phyloP scores from a whole-genome alignment of 2,797 vertebrate genomes.

The Aeoliscus strigatus region DNA sequence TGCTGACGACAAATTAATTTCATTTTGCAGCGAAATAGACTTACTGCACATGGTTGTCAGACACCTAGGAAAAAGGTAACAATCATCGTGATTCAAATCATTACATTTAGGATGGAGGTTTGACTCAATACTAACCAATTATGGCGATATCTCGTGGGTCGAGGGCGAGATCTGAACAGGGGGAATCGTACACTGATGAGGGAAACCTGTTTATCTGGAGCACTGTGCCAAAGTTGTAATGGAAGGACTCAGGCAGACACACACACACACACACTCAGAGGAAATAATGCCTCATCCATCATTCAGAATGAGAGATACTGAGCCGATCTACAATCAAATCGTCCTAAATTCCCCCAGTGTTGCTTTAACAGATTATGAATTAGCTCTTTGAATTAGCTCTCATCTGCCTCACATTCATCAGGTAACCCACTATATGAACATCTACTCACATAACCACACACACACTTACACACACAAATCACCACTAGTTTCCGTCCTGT shows the following conservation, averaged over 20 bases:
- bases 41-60: too few relatives aligned
- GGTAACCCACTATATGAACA: conserved; percentile 59
- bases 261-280: conserved; percentile 5
- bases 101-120: too few relatives aligned
- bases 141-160: too few relatives aligned
- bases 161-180: conserved; percentile 32
- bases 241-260: conserved; percentile 53
- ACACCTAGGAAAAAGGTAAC: too few relatives aligned
- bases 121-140: too few relatives aligned
- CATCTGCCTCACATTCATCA: conserved; percentile 72
- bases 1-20: conserved; percentile 5
- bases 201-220: conserved; percentile 55
- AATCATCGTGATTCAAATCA: too few relatives aligned
- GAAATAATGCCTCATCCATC: conserved; percentile 43
- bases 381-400: conserved; percentile 72
- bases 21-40: conserved; percentile 11
- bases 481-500: conserved; percentile 31
- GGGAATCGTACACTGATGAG: conserved; percentile 54
- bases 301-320: conserved; percentile 54
- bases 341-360: conserved; percentile 64
- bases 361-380: conserved; percentile 74
- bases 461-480: conserved; percentile 27
- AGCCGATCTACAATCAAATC: conserved; percentile 62
- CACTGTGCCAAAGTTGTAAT: conserved; percentile 66
- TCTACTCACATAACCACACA: conserved; percentile 38